A percentile compares a stretch with the other conserved stretches of the same genome.
Conservation (phyloP, 2,888 invertebrate species). For the Plagodis pulveraria region DNA sequence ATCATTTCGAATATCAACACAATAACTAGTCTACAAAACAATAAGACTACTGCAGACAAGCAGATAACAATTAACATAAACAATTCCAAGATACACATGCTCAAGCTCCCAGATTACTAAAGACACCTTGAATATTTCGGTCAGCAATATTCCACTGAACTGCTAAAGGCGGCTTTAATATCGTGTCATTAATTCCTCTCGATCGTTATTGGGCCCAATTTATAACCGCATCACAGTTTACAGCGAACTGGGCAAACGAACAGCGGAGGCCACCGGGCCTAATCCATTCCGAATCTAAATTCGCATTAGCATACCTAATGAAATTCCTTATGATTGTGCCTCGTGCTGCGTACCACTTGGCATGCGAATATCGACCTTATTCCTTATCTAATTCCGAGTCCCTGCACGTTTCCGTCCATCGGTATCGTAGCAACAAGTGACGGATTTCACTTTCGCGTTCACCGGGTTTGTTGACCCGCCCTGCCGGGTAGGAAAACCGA, state of each 20-base stretch:
- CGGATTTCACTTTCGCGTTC: constrained; percentile 72
- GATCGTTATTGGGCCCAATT: constrained; percentile 8
- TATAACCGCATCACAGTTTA: constrained; percentile 11
- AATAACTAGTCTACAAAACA: too few relatives aligned
- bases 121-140: too few relatives aligned
- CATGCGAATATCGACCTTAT: constrained; percentile 52
- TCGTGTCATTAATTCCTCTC: constrained; percentile 8
- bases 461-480: constrained; percentile 56
- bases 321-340: constrained; percentile 28
- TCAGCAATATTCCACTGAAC: too few relatives aligned
- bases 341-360: constrained; percentile 15
- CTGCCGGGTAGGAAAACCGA: constrained; percentile 48
- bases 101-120: too few relatives aligned
- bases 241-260: constrained; percentile 19
- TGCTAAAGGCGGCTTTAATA: not conserved
- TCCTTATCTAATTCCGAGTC: constrained; percentile 50
- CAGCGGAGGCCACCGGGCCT: constrained; percentile 13
- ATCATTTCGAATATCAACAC: too few relatives aligned
- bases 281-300: constrained; percentile 33
- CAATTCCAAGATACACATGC: too few relatives aligned
- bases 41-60: too few relatives aligned
- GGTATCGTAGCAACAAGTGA: constrained; percentile 70
- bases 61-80: too few relatives aligned
- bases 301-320: constrained; percentile 36
- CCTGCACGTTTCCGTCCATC: constrained; percentile 55